Base-by-base conservation (phyloP, 2,113 vertebrate genomes). In the Poicephalus meyeri region DNA sequence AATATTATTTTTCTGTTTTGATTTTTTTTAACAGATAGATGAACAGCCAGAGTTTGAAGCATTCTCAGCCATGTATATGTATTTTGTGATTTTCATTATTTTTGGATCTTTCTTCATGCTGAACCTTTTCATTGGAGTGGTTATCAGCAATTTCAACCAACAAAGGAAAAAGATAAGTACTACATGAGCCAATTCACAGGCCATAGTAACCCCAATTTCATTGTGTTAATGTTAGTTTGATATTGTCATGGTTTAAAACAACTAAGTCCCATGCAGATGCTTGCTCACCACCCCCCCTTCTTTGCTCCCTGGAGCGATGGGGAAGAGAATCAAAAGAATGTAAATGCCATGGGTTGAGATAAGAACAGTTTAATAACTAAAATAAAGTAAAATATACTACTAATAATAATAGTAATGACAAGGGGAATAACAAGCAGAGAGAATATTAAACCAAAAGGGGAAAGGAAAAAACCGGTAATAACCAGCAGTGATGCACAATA, bases 81-180 rank as follows among this genome's bases (percentile, higher is more conserved):
- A 99, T 97, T 99, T 99, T 81, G 98, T 99, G 41, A 55, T 98
- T 97, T 99, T 99, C 96, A 99, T 99, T 98, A 98, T 99, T 96
- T 99, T 99, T 52, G 99, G 99, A 88, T 99, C 99, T 39, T 99
- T 99, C 98, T 99, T 99, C 98, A 99, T 99, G 70, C 96, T 99
- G 93, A 99, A 99, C 83, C 99, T 99, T 92, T 99, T 99, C 93
- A 99, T 99, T 33, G 99, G 99, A 52, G 99, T 99, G 79, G 99
- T 99, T 85, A 99, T 99, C 86, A 99, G 99, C 98, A 99, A 99
- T 97, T 99, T 99, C 97, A 99, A 99, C 96, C 98, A 99, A 92
- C 99, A 99, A 97, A 99, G 99, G 96, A 99, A 98, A 98, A 99
- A 99, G 99, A 99, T 99, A 98, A 99, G 99, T 99, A 98, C 46